Evolutionary conservation across 2,797 vertebrate species (phyloP).

Genomic region (Channa striata): DNA sequence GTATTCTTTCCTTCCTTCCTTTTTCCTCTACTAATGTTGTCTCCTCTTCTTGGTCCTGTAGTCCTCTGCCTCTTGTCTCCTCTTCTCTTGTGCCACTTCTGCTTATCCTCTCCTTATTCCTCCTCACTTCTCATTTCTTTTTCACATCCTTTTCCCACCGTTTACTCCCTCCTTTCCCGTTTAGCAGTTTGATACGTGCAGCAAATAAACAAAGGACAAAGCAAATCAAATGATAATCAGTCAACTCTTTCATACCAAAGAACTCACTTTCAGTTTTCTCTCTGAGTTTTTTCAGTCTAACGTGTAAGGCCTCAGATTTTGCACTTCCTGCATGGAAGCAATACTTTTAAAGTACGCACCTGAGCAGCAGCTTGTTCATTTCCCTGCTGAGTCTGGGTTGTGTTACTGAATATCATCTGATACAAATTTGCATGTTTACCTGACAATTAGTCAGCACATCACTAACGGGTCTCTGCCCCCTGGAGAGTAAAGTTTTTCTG

Average conservation of each 20-base stretch:
- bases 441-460: slow-evolving; percentile 79
- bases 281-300: slow-evolving; percentile 41
- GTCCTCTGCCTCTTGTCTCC: neutral
- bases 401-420: slow-evolving; percentile 62
- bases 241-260: slow-evolving; percentile 19
- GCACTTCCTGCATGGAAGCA: slow-evolving; percentile 48
- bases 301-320: slow-evolving; percentile 42
- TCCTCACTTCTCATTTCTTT: neutral
- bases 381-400: slow-evolving; percentile 65
- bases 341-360: slow-evolving; percentile 62
- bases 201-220: slow-evolving; percentile 31
- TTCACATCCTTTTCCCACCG: slow-evolving; percentile 2
- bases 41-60: too few relatives aligned
- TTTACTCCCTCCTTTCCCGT: slow-evolving; percentile 5
- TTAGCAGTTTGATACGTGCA: slow-evolving; percentile 20
- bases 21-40: neutral
- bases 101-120: neutral
- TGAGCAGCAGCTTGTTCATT: slow-evolving; percentile 71
- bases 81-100: neutral
- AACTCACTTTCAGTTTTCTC: slow-evolving; percentile 19
- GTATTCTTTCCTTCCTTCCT: neutral
- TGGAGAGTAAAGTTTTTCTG: slow-evolving; percentile 62
- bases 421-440: slow-evolving; percentile 82
- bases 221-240: slow-evolving; percentile 42
- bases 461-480: slow-evolving; percentile 74